These are phyloP conservation scores for Propithecus deckenii DNA, from an alignment of 2,797 vertebrate species.

Conservation along the genomic window DNA sequence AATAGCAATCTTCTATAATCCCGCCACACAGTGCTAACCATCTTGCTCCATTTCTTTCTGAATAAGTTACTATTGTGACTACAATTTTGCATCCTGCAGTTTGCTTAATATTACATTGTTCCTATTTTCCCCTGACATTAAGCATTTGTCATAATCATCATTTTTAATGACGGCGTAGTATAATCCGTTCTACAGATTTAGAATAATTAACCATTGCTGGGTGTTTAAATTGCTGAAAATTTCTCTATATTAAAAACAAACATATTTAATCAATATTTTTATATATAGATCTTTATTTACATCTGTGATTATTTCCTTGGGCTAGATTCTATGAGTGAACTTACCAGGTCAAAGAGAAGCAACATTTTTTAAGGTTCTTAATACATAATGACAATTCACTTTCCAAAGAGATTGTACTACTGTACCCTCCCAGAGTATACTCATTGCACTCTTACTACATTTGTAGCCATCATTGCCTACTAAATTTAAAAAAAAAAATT, in stretches of 20 bases:
- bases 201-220: background rate
- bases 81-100: background rate
- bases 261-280: background rate
- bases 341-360: background rate
- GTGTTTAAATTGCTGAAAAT: background rate
- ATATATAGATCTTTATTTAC: background rate
- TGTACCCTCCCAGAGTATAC: background rate
- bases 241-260: conserved; percentile 25
- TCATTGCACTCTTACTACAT: background rate
- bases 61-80: background rate
- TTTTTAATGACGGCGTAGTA: background rate
- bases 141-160: background rate
- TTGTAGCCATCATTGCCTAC: background rate
- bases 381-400: background rate
- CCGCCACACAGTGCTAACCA: background rate
- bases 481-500: background rate
- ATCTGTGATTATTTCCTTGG: background rate
- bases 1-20: background rate
- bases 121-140: background rate
- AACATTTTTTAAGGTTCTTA: background rate
- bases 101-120: background rate
- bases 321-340: background rate
- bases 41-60: background rate
- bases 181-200: background rate
- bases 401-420: background rate